A percentile compares a stretch with the other conserved stretches of the same genome.
Evolutionary conservation across 2,113 vertebrate species (phyloP).

Genomic region (Nerophis ophidion): DNA sequence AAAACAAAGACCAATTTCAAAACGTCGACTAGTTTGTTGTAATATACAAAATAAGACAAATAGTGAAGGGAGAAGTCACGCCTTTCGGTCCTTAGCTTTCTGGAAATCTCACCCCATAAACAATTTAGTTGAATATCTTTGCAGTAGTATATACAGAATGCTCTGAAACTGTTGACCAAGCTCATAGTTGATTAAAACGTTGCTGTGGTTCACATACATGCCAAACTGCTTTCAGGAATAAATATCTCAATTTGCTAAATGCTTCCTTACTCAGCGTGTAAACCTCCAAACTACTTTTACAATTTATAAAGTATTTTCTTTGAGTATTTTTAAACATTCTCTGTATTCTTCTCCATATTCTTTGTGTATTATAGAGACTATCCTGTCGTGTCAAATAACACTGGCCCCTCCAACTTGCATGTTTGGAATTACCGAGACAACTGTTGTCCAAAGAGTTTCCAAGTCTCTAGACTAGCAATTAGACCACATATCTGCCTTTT

Average conservation of each 20-base stretch:
- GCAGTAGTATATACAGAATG: neutral
- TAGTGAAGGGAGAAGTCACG: too few species aligned
- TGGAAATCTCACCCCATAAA: too few species aligned
- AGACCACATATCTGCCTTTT: neutral
- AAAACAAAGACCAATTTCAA: too few species aligned
- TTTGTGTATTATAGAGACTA: constrained; percentile 9
- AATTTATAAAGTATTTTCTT: constrained; percentile 13
- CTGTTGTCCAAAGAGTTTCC: constrained; percentile 15
- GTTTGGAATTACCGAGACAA: constrained; percentile 21
- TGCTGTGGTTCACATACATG: constrained; percentile 39
- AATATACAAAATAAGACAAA: too few species aligned
- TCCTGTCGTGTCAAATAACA: constrained; percentile 14
- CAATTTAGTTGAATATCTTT: too few species aligned
- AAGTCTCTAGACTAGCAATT: constrained; percentile 8
- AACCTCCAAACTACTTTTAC: constrained; percentile 2
- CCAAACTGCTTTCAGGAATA: constrained; percentile 20
- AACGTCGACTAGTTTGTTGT: too few species aligned
- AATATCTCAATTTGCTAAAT: constrained; percentile 1
- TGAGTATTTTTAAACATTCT: neutral
- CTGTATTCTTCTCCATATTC: constrained; percentile 6
- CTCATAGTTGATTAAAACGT: constrained; percentile 37
- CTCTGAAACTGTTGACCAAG: constrained; percentile 37
- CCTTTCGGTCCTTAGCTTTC: too few species aligned
- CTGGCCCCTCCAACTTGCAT: constrained; percentile 3
- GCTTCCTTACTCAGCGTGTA: constrained; percentile 25